Evolutionary conservation across 2,888 invertebrate species (phyloP).

Genomic region (Metacarcinus magister): DNA sequence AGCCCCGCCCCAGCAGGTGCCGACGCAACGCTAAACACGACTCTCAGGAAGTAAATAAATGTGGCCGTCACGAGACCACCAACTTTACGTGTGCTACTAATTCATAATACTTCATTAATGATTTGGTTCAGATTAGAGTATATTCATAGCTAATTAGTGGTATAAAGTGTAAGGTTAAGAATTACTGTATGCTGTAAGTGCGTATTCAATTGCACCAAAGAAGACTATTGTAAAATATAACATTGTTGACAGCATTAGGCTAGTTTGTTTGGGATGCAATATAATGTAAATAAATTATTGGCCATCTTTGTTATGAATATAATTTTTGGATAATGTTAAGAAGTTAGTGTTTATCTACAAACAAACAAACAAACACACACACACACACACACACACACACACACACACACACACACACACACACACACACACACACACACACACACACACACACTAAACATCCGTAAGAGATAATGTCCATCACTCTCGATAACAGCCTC

Average conservation of each 20-base stretch:
- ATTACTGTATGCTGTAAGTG: not conserved
- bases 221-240: not conserved
- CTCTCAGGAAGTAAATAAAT: not conserved
- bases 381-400: too few species aligned
- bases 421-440: too few species aligned
- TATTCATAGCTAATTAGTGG: not conserved
- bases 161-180: not conserved
- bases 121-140: not conserved
- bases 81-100: not conserved
- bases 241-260: not conserved
- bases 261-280: not conserved
- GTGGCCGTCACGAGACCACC: not conserved
- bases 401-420: too few species aligned
- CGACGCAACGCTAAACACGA: conserved; percentile 27
- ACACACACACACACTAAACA: not conserved
- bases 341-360: not conserved
- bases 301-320: not conserved
- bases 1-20: not conserved
- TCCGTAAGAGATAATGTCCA: conserved; percentile 6
- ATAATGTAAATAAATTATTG: not conserved
- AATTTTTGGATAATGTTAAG: not conserved
- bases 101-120: not conserved
- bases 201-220: not conserved
- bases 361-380: too few species aligned
- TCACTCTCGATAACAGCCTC: not conserved